A percentile compares a stretch with the other conserved stretches of the same genome.
These are phyloP conservation scores for Phortica magna DNA, from an alignment of 2,888 invertebrate genomes.

Conservation along the genomic window DNA sequence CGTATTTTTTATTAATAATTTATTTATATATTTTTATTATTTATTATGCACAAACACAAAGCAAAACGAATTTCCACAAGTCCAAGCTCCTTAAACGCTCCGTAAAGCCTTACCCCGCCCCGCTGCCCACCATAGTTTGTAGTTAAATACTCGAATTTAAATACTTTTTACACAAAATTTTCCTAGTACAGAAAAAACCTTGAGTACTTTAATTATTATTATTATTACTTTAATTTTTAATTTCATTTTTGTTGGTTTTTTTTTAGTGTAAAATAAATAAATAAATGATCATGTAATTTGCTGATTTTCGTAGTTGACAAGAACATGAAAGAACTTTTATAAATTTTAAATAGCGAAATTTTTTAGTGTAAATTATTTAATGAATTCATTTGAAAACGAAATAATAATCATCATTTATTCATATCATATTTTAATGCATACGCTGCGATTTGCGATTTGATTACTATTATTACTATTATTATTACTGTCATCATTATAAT, in stretches of 20 bases:
- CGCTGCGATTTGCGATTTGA: neutral
- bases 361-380: neutral
- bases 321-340: neutral
- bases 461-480: no score
- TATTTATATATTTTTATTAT: slow-evolving; percentile 30
- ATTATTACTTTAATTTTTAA: no score
- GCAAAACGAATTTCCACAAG: neutral
- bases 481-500: neutral
- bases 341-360: neutral
- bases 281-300: neutral
- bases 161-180: slow-evolving; percentile 20
- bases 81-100: neutral
- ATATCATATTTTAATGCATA: neutral
- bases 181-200: neutral
- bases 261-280: no score
- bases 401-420: neutral
- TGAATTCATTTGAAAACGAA: neutral
- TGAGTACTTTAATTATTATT: neutral
- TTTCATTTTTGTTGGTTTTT: no score
- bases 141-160: slow-evolving; percentile 19
- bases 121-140: slow-evolving; percentile 1
- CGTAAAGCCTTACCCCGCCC: neutral
- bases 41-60: neutral
- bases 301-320: neutral
- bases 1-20: slow-evolving; percentile 27